Evolutionary conservation across 2,797 vertebrate species (phyloP).

Genomic region (Natrix natrix): DNA sequence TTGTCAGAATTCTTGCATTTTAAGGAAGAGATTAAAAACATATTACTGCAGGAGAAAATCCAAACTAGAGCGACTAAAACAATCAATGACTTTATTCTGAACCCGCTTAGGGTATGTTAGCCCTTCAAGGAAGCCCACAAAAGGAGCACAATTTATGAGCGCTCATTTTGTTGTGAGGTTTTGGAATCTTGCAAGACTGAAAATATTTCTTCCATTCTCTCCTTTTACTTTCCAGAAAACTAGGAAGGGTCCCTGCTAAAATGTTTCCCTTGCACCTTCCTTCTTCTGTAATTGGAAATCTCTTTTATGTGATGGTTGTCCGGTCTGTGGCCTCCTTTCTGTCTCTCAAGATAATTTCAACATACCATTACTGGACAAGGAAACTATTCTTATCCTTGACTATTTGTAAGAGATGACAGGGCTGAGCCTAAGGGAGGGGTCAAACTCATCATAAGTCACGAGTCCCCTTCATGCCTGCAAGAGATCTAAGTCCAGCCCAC

Average conservation of each 20-base stretch:
- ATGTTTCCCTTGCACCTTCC: neutral
- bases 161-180: neutral
- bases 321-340: neutral
- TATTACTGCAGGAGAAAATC: neutral
- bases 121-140: neutral
- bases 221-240: neutral
- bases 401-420: neutral
- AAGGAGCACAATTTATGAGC: neutral
- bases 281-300: neutral
- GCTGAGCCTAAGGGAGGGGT: neutral
- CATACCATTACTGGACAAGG: neutral
- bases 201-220: neutral
- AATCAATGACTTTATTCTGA: neutral
- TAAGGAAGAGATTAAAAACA: neutral
- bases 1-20: neutral
- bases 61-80: neutral
- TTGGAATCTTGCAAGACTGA: neutral
- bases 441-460: neutral
- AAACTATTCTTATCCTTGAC: neutral
- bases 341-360: neutral
- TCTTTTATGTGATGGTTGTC: neutral
- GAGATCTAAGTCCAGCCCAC: neutral
- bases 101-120: neutral
- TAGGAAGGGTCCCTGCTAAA: neutral
- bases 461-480: neutral